Percentiles rank a stretch among this genome's conserved stretches.
These are phyloP conservation scores for Schizothorax lantsangensis DNA, from an alignment of 2,797 vertebrate species.

Conservation along the genomic window DNA sequence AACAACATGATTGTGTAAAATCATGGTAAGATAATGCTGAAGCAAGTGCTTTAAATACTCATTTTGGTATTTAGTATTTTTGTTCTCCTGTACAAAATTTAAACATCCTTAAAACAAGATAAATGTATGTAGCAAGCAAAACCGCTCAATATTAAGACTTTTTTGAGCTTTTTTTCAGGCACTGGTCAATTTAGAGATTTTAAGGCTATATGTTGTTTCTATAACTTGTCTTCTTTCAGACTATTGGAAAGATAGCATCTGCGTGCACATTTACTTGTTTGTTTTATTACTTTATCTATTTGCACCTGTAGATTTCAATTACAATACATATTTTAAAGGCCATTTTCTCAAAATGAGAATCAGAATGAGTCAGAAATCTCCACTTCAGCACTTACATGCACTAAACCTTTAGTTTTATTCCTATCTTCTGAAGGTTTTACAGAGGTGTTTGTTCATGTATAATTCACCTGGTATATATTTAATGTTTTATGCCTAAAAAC, in stretches of 20 bases:
- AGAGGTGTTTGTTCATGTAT: not conserved
- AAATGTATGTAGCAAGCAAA: not conserved
- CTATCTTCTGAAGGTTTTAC: not conserved
- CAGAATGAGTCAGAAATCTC: not conserved
- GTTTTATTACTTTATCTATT: not conserved
- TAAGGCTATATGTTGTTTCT: no score
- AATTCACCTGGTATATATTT: not conserved
- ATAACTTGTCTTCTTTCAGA: no score
- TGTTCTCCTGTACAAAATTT: not conserved
- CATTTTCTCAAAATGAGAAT: not conserved
- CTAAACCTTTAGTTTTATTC: not conserved
- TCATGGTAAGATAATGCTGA: not conserved
- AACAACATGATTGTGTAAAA: not conserved
- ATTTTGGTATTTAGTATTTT: not conserved
- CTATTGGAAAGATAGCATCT: no score
- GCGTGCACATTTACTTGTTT: no score
- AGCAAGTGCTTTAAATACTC: not conserved
- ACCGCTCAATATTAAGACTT: not conserved
- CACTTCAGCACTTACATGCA: not conserved
- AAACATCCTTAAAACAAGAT: not conserved
- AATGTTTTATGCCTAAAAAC: not conserved
- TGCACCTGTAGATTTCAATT: not conserved
- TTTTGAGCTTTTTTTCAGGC: no score
- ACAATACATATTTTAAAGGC: not conserved
- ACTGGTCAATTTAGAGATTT: no score